These are phyloP conservation scores for Volucella inanis DNA, from an alignment of 2,888 invertebrate genomes.

Conservation along the genomic window DNA sequence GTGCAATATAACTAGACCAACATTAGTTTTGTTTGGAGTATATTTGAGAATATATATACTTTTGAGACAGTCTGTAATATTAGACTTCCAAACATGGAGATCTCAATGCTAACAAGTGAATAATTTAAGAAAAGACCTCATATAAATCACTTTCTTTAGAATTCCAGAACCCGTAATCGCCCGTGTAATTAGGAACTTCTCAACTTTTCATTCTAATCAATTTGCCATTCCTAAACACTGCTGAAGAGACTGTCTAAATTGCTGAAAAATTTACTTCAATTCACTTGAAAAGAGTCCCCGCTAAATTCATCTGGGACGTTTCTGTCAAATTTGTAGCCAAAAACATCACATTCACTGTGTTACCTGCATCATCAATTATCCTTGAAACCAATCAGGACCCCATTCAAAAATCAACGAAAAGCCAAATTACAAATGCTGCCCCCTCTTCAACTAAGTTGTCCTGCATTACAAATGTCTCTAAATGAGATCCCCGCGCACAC, in stretches of 20 bases:
- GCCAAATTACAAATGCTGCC: constrained; percentile 46
- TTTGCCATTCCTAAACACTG: not conserved
- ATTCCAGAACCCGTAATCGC: too few species aligned
- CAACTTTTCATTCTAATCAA: not conserved
- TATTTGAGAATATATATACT: too few species aligned
- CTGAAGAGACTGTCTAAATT: not conserved
- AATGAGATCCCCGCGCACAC: constrained; percentile 34
- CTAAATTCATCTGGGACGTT: constrained; percentile 2
- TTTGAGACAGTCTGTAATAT: too few species aligned
- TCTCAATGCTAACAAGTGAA: too few species aligned
- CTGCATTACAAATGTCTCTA: constrained; percentile 52
- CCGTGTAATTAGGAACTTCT: not conserved
- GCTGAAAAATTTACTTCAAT: constrained; percentile 26
- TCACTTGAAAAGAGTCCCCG: constrained; percentile 7
- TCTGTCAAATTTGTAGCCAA: not conserved
- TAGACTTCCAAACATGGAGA: too few species aligned
- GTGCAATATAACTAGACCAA: too few species aligned
- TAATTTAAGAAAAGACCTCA: too few species aligned
- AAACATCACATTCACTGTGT: not conserved
- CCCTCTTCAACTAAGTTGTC: constrained; percentile 9
- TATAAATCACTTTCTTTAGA: too few species aligned
- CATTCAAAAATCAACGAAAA: constrained; percentile 64
- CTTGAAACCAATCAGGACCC: constrained; percentile 67
- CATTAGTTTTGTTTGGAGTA: too few species aligned
- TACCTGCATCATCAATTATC: constrained; percentile 60